A percentile compares a stretch with the other conserved stretches of the same genome.
phyloP scores from a whole-genome alignment of 2,888 invertebrate genomes.

The Galerucella calmariensis region DNA sequence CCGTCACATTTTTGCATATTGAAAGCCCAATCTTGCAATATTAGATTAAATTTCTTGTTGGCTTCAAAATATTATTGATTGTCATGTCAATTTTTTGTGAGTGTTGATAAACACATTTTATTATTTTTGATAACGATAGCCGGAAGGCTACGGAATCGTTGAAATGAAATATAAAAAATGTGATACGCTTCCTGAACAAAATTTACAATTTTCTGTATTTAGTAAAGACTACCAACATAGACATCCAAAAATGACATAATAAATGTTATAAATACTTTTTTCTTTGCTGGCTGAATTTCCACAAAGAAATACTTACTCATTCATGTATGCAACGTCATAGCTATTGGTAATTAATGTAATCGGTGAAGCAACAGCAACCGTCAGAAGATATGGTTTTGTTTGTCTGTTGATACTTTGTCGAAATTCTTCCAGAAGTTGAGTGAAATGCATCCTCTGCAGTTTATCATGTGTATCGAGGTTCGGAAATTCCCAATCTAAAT shows the following conservation, averaged over 20 bases:
- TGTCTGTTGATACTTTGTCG: conserved; percentile 72
- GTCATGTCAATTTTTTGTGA: no score
- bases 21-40: no score
- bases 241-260: not conserved
- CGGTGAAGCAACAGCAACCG: conserved; percentile 84
- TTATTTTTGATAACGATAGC: no score
- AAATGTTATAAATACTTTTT: not conserved
- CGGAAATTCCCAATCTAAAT: conserved; percentile 92
- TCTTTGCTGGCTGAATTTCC: not conserved
- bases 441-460: conserved; percentile 78
- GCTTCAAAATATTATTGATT: no score
- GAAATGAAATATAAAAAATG: no score
- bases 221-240: no score
- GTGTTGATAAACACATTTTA: no score
- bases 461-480: conserved; percentile 63
- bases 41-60: no score
- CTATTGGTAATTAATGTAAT: conserved; percentile 78
- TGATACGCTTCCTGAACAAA: no score
- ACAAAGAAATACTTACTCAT: conserved; percentile 68
- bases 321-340: conserved; percentile 82
- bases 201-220: no score
- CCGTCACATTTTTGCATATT: no score
- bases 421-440: conserved; percentile 79
- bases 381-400: conserved; percentile 72
- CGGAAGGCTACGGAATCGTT: no score